phyloP scores from a whole-genome alignment of 2,113 vertebrate genomes.

The Vulpes lagopus region DNA sequence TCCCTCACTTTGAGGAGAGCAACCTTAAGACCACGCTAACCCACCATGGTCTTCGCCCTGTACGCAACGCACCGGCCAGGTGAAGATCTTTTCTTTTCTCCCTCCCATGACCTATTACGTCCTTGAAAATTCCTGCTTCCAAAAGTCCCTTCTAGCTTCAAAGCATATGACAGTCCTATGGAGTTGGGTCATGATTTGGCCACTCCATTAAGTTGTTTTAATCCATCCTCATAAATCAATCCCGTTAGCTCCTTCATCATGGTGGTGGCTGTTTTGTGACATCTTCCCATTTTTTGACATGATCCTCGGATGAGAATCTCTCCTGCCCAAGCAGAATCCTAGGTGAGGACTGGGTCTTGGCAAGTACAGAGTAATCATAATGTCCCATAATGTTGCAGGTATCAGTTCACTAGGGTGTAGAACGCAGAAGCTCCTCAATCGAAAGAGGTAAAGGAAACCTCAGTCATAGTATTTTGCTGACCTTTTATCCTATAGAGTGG shows the following conservation, averaged over 20 bases:
- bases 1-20: neutral
- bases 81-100: neutral
- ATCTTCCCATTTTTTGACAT: slow-evolving; percentile 34
- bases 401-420: neutral
- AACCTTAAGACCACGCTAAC: neutral
- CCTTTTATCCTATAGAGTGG: neutral
- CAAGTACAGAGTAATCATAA: neutral
- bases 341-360: neutral
- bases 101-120: neutral
- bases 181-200: slow-evolving; percentile 48
- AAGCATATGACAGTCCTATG: neutral
- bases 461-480: neutral
- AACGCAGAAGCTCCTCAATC: neutral
- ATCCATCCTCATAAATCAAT: slow-evolving; percentile 70
- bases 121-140: slow-evolving; percentile 66
- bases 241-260: slow-evolving; percentile 53
- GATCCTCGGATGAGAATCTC: slow-evolving; percentile 1
- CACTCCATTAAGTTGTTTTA: slow-evolving; percentile 73
- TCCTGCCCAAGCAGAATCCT: neutral
- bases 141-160: slow-evolving; percentile 53
- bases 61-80: neutral
- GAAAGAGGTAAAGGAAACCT: neutral
- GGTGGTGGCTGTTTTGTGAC: slow-evolving; percentile 48
- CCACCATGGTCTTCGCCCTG: neutral
- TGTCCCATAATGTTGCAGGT: neutral